Percentiles rank a stretch among this genome's conserved stretches.
phyloP scores from a whole-genome alignment of 2,888 invertebrate genomes.

The Diadegma fenestrale region DNA sequence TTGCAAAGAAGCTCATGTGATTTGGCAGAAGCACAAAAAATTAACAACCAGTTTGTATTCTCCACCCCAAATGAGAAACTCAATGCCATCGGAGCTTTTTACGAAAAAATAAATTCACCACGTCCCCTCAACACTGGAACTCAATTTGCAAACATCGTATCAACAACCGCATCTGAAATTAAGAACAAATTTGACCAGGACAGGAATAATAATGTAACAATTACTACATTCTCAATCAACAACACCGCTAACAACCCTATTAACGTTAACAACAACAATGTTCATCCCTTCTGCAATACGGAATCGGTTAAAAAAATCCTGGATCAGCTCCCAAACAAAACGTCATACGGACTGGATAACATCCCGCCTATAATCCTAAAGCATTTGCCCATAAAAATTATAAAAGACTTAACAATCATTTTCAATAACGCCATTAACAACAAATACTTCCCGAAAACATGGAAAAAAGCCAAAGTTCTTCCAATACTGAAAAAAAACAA shows the following conservation, averaged over 20 bases:
- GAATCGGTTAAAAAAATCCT: conserved; percentile 21
- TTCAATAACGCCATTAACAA: conserved; percentile 61
- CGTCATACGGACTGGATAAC: conserved; percentile 56
- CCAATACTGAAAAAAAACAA: conserved; percentile 44
- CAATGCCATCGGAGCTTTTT: conserved; percentile 60
- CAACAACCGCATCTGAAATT: not conserved
- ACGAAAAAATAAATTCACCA: conserved; percentile 58
- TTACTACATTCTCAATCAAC: not conserved
- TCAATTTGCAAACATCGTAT: not conserved
- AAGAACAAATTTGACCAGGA: not conserved
- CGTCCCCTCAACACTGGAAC: conserved; percentile 38
- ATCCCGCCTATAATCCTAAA: conserved; percentile 62
- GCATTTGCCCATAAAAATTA: conserved; percentile 43
- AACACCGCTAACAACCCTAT: not conserved
- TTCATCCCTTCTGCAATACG: conserved; percentile 9
- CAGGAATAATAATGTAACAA: not conserved
- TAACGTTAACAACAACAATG: not conserved
- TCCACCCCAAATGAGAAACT: conserved; percentile 13
- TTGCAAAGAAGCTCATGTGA: conserved; percentile 1
- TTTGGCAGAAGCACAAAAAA: not conserved
- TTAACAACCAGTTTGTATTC: conserved; percentile 24
- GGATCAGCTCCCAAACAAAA: conserved; percentile 60
- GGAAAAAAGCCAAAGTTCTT: conserved; percentile 57
- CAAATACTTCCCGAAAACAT: conserved; percentile 41
- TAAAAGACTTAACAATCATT: conserved; percentile 21